Evolutionary conservation across 2,113 vertebrate species (phyloP).

Genomic region (Anhinga rufa): DNA sequence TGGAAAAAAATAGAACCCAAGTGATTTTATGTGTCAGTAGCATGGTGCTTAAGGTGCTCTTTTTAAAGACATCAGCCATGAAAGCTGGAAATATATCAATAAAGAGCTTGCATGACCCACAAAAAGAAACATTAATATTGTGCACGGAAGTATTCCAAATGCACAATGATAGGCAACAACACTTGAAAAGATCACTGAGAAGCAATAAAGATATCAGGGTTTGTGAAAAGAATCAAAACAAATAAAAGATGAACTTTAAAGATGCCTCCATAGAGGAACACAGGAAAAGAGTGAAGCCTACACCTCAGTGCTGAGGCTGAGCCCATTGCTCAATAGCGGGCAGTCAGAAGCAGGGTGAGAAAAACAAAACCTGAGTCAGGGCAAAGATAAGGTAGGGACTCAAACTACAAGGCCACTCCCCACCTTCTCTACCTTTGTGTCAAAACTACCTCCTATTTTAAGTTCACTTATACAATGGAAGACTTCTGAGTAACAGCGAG

Average conservation of each 20-base stretch:
- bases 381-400: background rate
- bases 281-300: background rate
- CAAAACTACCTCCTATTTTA: background rate
- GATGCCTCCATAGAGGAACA: background rate
- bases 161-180: background rate
- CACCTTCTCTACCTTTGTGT: background rate
- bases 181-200: background rate
- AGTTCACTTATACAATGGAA: background rate
- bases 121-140: background rate
- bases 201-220: background rate
- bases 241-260: background rate
- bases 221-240: background rate
- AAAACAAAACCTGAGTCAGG: background rate
- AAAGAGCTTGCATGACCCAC: background rate
- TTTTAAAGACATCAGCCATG: background rate
- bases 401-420: background rate
- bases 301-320: background rate
- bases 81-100: background rate
- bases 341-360: background rate
- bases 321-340: background rate
- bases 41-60: background rate
- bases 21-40: background rate
- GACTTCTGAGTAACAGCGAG: background rate
- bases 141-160: background rate
- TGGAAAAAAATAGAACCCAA: background rate